Evolutionary conservation across 1,140 invertebrate genomes (phyloP), one percentile per base, ranked within the genome.

Genomic region (Ips nitidus): DNA sequence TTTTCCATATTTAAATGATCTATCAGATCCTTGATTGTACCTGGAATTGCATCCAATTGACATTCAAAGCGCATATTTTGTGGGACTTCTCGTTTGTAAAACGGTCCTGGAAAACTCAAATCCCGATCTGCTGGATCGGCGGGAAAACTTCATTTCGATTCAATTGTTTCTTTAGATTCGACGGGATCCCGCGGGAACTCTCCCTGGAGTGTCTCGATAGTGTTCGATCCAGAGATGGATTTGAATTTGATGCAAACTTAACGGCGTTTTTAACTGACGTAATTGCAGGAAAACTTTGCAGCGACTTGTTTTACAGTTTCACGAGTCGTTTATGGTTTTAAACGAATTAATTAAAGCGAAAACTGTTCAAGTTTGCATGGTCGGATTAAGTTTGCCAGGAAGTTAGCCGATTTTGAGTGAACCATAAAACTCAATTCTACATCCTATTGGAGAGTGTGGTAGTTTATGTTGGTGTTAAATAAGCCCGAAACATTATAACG

Each of bases 61-160:
- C 40, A 58, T 58, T 58, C 56, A 41, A 40, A 41, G 5, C 37
- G 52, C 52, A 55, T 55, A 55, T 55, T 55, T 55, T 36, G 52
- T 37, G 52, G 52, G 5, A 55, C 52, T 55, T 55, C 37, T 38
- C 8, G 52, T 55, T 55, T 55, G 52, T 22, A 66, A 66, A 53
- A 53, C 41, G 45, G 45, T 50, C 52, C 52, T 38, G 52, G 4
- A 58, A 66, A 43, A 36, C 39, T 45, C 53, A 66, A 66, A 66
- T 66, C 65, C 55, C 55, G 41, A 66, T 50, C 42, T 62, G 45
- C 37, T 6, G 60, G 60, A 58, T 66, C 63, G 63, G 41, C 52
- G 65, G 7, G 65, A 64, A 64, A 64, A 66, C 65, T 66, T 58
- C 65, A 66, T 66, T 66, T 66, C 65, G 22, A 66, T 66, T 66